phyloP scores from a whole-genome alignment of 2,113 vertebrate species.

The Pagrus major region DNA sequence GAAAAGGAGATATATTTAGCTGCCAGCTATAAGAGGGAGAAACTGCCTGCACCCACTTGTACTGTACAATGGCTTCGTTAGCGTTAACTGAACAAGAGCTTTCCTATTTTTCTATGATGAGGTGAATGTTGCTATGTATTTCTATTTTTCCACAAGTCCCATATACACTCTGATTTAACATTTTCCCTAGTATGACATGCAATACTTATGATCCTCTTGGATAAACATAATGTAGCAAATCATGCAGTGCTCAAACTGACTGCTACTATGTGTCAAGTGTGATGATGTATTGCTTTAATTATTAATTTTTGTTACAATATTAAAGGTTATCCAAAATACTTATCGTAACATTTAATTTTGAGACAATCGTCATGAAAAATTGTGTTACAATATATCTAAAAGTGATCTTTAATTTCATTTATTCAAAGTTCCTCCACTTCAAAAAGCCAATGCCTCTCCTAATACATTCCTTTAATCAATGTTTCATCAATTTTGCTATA shows the following conservation, averaged over 20 bases:
- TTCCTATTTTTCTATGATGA: conserved; percentile 75
- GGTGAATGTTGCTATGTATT: conserved; percentile 64
- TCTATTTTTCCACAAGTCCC: conserved; percentile 59
- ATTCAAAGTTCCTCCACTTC: conserved; percentile 9
- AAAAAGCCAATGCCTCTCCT: background rate
- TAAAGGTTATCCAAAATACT: conserved; percentile 35
- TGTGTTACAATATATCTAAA: conserved; percentile 13
- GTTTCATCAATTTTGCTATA: background rate
- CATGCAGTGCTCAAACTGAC: conserved; percentile 64
- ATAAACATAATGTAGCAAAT: conserved; percentile 83
- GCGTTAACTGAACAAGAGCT: conserved; percentile 58
- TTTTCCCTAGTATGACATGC: conserved; percentile 69
- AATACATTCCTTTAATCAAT: background rate
- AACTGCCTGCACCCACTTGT: conserved; percentile 40
- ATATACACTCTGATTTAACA: conserved; percentile 32
- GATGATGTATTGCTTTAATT: conserved; percentile 73
- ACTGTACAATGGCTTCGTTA: conserved; percentile 57
- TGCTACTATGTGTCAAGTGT: conserved; percentile 78
- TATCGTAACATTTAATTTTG: conserved; percentile 39
- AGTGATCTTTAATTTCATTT: conserved; percentile 13
- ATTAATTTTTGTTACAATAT: conserved; percentile 56
- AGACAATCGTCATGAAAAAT: conserved; percentile 26
- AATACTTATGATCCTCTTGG: conserved; percentile 79
- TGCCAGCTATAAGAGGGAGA: conserved; percentile 2
- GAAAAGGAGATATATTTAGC: conserved; percentile 21